Evolutionary conservation across 2,888 invertebrate species (phyloP).

Genomic region (Disparrhopalites patrizii): DNA sequence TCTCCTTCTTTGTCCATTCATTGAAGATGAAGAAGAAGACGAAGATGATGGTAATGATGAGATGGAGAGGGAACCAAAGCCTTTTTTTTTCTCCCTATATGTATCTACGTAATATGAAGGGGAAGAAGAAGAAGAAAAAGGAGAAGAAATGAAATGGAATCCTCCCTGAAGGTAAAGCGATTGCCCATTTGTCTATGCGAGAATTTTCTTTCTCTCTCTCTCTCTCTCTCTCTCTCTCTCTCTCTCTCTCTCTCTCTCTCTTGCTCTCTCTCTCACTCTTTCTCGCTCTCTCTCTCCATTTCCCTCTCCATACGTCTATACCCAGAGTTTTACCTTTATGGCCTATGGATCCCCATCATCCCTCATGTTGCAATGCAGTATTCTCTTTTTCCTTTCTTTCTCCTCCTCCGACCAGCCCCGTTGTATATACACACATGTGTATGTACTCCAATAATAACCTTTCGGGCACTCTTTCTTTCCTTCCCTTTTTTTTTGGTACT

Average conservation of each 20-base stretch:
- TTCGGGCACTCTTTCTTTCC: background rate
- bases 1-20: no score
- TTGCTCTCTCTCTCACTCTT: background rate
- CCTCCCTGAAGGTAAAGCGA: conserved; percentile 24
- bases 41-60: no score
- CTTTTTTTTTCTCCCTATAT: no score
- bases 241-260: background rate
- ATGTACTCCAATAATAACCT: background rate
- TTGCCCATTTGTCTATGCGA: conserved; percentile 19
- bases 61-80: no score
- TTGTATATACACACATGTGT: background rate
- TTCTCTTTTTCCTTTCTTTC: conserved; percentile 1
- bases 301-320: background rate
- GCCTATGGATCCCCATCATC: conserved; percentile 20
- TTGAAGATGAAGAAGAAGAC: no score
- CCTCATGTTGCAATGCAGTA: conserved; percentile 24
- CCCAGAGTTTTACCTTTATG: conserved; percentile 11
- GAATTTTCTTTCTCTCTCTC: background rate
- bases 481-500: background rate
- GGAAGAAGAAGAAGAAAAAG: background rate
- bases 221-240: background rate
- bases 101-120: background rate
- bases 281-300: background rate
- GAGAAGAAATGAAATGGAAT: conserved; percentile 5
- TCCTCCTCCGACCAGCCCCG: background rate